These are phyloP conservation scores for Larimichthys polyactis DNA, from an alignment of 2,113 vertebrate species.

Conservation along the genomic window DNA sequence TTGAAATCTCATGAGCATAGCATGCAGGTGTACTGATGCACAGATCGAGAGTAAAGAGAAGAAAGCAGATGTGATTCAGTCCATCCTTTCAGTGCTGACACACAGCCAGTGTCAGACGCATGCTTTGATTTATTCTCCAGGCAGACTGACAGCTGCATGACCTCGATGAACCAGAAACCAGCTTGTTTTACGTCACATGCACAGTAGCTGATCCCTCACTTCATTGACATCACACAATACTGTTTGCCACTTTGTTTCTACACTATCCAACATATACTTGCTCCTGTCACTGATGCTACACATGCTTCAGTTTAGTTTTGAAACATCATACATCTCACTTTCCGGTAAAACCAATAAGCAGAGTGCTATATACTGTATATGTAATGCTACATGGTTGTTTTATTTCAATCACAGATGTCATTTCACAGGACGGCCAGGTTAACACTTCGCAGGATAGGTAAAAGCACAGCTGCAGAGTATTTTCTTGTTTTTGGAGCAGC, in stretches of 20 bases:
- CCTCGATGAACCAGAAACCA: constrained; percentile 11
- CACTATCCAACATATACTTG: background rate
- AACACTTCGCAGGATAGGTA: background rate
- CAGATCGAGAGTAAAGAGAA: constrained; percentile 9
- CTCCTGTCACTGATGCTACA: constrained; percentile 1
- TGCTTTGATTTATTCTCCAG: too few relatives aligned
- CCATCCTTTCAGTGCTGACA: too few relatives aligned
- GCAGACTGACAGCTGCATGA: background rate
- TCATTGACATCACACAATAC: background rate
- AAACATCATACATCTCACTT: constrained; percentile 13
- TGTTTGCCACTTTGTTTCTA: background rate
- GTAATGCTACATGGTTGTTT: background rate
- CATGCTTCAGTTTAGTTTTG: constrained; percentile 25
- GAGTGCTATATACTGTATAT: background rate
- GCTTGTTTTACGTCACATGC: background rate
- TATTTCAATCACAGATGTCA: background rate
- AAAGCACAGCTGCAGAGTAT: background rate
- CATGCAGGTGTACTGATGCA: background rate
- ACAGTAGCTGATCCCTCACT: background rate
- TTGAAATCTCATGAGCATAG: background rate
- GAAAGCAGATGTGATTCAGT: background rate
- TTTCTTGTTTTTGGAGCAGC: background rate
- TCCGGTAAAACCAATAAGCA: constrained; percentile 12
- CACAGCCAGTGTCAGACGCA: too few relatives aligned
- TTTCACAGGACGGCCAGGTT: background rate